Conservation (phyloP, 2,888 invertebrate genomes). For the Eurytoma adleriae region DNA sequence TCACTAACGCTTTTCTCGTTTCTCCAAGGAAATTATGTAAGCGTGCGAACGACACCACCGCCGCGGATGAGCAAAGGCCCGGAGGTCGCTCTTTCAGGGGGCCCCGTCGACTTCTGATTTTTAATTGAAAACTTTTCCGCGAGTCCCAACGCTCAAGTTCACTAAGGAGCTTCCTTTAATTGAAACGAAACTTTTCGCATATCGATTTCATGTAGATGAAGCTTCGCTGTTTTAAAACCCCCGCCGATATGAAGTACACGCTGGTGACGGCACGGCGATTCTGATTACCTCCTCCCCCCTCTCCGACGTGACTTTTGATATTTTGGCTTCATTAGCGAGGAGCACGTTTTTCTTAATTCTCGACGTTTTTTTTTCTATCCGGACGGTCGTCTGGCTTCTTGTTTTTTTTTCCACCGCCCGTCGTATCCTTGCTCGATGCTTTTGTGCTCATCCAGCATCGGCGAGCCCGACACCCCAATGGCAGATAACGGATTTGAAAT, state of each 20-base stretch:
- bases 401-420: not conserved
- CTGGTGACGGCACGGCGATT: conserved; percentile 7
- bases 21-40: conserved; percentile 1
- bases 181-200: conserved; percentile 23
- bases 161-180: conserved; percentile 13
- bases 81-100: not conserved
- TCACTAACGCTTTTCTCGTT: not conserved
- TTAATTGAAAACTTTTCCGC: conserved; percentile 17
- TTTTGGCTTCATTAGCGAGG: conserved; percentile 48
- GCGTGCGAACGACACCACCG: conserved; percentile 2
- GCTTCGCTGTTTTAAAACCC: not conserved
- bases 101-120: not conserved
- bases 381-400: not conserved
- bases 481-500: not conserved
- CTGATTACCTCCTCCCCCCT: conserved; percentile 10
- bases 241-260: conserved; percentile 12
- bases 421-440: not conserved
- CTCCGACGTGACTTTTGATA: conserved; percentile 26
- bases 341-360: conserved; percentile 35
- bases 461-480: not conserved
- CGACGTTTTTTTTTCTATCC: not conserved
- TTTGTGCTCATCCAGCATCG: conserved; percentile 7
- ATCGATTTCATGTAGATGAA: conserved; percentile 22
- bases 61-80: not conserved
- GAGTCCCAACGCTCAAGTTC: conserved; percentile 11